These are phyloP conservation scores for Napeogenes sylphis DNA, from an alignment of 2,888 invertebrate species.

Conservation along the genomic window DNA sequence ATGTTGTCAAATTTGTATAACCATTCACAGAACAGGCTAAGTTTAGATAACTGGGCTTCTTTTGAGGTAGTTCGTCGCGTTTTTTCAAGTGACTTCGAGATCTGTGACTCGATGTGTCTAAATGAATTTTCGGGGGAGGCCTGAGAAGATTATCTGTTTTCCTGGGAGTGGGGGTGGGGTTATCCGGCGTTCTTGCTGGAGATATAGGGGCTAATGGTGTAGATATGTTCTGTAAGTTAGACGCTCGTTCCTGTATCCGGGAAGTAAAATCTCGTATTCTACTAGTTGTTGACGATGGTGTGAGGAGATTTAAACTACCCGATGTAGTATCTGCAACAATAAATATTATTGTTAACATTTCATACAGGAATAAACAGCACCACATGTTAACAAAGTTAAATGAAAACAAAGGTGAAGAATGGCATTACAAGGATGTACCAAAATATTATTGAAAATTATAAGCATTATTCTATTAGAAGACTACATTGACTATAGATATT, in stretches of 20 bases:
- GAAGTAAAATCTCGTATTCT: slow-evolving; percentile 78
- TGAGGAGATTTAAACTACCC: slow-evolving; percentile 79
- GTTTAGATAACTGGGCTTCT: slow-evolving; percentile 92
- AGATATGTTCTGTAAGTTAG: slow-evolving; percentile 48
- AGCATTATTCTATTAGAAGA: background rate
- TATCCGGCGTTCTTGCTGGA: slow-evolving; percentile 46
- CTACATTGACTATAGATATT: background rate
- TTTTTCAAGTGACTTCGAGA: slow-evolving; percentile 64
- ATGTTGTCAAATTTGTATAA: slow-evolving; percentile 90
- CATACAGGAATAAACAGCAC: background rate
- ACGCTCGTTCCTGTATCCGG: slow-evolving; percentile 76
- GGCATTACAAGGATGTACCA: background rate
- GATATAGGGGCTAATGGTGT: slow-evolving; percentile 50
- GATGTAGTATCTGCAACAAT: slow-evolving; percentile 75
- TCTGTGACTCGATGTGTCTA: slow-evolving; percentile 61
- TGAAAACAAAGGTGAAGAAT: slow-evolving; percentile 1
- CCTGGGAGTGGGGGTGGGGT: slow-evolving; percentile 46
- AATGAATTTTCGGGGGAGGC: slow-evolving; percentile 64
- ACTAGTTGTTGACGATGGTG: slow-evolving; percentile 79
- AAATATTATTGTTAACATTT: slow-evolving; percentile 14
- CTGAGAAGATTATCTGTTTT: slow-evolving; percentile 59
- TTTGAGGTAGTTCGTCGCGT: slow-evolving; percentile 67
- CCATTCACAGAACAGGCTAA: slow-evolving; percentile 94
- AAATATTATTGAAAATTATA: background rate
- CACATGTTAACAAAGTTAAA: background rate